Evolutionary conservation across 2,888 invertebrate species (phyloP), one percentile per base, ranked within the genome.

Genomic region (Scrobipalpa atriplicella): DNA sequence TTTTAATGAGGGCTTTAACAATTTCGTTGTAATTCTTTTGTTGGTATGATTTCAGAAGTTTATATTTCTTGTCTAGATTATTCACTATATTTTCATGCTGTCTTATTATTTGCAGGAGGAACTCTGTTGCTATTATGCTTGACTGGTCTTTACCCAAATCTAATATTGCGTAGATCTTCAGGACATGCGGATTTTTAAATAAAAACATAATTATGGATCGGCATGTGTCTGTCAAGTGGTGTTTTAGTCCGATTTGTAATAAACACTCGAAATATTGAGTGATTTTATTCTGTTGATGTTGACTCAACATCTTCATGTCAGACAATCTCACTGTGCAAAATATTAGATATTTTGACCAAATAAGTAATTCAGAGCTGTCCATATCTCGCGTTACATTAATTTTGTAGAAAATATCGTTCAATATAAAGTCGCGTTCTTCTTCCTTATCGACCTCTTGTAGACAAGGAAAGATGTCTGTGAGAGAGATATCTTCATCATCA

Each of bases 11-110:
- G 0, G 90, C 85, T 74, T 85, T 87, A 1, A 84, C 78, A 7
- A 95, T 79, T 72, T 92, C 87, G 67, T 77, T 77, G 60, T 93
- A 86, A 69, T 95, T 92, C 78, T 94, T 95, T 67, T 92, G 87
- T 75, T 92, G 92, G 72, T 93, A 95, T 1, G 93, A 87, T 64
- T 85, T 85, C 18, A 94, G 78, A 68, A 93, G 75, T 61, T 76
- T 84, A 68, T 84, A 78, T 70, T 83, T 88, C 13, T 73, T 78
- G 69, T 86, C 79, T 64, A 90, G 80, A 76, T 84, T 81, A n/a
- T 75, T 78, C 5, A 90, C 71, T 1, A 86, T 80, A 65, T 89
- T 87, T 68, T 71, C 74, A 68, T 90, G 77, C 41, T 82, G 70
- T 29, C 68, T 75, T 21, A 91, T 78, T 29, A 90, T 75, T 69